Base-by-base conservation (phyloP, 2,797 vertebrate genomes). In the Novumbra hubbsi region DNA sequence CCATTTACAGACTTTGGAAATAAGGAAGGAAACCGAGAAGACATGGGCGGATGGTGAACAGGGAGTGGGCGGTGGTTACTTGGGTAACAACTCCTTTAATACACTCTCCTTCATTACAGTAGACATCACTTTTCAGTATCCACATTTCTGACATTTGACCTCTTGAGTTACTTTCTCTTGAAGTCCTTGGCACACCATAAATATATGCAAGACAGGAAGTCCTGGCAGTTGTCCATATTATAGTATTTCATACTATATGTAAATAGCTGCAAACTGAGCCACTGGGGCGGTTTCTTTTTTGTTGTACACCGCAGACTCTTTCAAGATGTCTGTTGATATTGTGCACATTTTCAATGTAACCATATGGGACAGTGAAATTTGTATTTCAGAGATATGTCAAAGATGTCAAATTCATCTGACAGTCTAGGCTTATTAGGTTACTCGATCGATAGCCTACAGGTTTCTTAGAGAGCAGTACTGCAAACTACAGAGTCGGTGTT, bases 21-120 rank as follows among this genome's bases (percentile, higher is more conserved):
- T 60, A 79, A 86, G 88, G 86, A 89, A 87, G 85, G 84, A 80
- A 86, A 84, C 79, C 1, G 21, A n/a, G 16, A 71, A 78, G 68
- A 19, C 38, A 27, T 48, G 17, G 28, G 32, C n/a, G 30, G 30
- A 57, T 64, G 50, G 52, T 30, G 30, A 71, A 62, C 55, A 0
- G 49, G 28, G 34, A 64, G 62, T 17, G 28, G 62, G 28, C 7
- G 5, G 62, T 14, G 15, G 2, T 64, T 16, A 28, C 11, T 64
- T 64, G 24, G 6, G 5, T 32, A 27, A 28, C n/a, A n/a, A n/a
- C n/a, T n/a, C n/a, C n/a, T n/a, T n/a, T n/a, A n/a, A n/a, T n/a
- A n/a, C n/a, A n/a, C 28, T 5, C 28, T 64, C 27, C 16, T 64
- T 2, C 1, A 64, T 64, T 64, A 32, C 62, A 64, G 3, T 16